These are phyloP conservation scores for Pangasius sanitwongsei DNA, from an alignment of 2,797 vertebrate species.

Conservation along the genomic window DNA sequence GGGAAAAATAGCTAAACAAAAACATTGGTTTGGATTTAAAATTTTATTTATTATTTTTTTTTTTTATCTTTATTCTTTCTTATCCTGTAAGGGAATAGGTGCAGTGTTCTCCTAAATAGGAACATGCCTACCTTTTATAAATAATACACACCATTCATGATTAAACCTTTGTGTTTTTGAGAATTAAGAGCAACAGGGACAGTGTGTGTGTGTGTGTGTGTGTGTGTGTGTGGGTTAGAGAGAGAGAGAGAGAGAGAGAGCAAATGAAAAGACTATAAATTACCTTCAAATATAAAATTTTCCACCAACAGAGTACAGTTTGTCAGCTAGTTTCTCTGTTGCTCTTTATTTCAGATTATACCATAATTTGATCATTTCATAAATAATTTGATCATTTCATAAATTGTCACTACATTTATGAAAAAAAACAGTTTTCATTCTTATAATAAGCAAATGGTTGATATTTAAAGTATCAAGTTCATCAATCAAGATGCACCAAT, in stretches of 20 bases:
- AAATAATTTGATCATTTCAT: too few relatives aligned
- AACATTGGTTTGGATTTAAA: not conserved
- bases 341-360: not conserved
- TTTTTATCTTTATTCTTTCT: not conserved
- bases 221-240: not conserved
- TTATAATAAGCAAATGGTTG: not conserved
- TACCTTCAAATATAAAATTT: not conserved
- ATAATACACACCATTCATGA: not conserved
- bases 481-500: not conserved
- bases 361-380: too few relatives aligned
- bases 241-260: not conserved
- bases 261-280: not conserved
- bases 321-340: not conserved
- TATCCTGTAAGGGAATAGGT: not conserved
- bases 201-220: not conserved
- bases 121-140: not conserved
- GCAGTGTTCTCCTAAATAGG: not conserved
- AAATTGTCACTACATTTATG: not conserved
- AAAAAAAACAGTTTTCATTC: not conserved
- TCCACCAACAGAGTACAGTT: not conserved
- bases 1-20: not conserved
- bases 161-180: not conserved
- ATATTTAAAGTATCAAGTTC: not conserved
- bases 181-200: too few relatives aligned
- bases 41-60: too few relatives aligned